phyloP scores from a whole-genome alignment of 1,140 invertebrate species.

The Drosophila quadrilineata region DNA sequence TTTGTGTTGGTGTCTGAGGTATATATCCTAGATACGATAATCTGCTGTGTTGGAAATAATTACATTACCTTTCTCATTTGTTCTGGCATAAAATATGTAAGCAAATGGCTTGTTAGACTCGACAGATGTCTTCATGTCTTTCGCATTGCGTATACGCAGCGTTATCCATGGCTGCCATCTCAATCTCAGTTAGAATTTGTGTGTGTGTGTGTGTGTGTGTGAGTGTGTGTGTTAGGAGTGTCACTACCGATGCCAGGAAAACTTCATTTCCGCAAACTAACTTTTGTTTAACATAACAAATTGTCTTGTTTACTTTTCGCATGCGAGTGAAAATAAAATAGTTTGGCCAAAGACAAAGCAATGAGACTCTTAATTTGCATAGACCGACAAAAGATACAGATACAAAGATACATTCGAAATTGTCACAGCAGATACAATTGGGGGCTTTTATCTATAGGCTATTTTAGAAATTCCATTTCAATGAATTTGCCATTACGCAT shows the following conservation, averaged over 20 bases:
- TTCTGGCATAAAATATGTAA: slow-evolving; percentile 61
- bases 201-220: slow-evolving; percentile 31
- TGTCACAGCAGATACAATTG: neutral
- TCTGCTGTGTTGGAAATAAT: slow-evolving; percentile 45
- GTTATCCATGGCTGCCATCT: slow-evolving; percentile 12
- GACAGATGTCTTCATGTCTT: slow-evolving; percentile 16
- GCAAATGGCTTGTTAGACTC: slow-evolving; percentile 53
- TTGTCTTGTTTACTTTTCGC: slow-evolving; percentile 73
- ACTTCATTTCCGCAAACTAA: slow-evolving; percentile 79
- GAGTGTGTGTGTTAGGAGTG: slow-evolving; percentile 36
- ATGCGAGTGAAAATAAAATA: slow-evolving; percentile 55
- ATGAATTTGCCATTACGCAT: slow-evolving; percentile 42
- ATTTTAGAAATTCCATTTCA: slow-evolving; percentile 49
- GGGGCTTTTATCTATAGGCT: slow-evolving; percentile 13
- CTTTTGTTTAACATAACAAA: slow-evolving; percentile 78
- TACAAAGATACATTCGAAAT: neutral
- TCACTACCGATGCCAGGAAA: slow-evolving; percentile 63
- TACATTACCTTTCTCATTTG: slow-evolving; percentile 57
- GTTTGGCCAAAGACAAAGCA: slow-evolving; percentile 21
- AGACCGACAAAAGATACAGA: neutral
- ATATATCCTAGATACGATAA: slow-evolving; percentile 7
- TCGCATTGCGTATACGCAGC: slow-evolving; percentile 1
- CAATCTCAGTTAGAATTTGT: neutral
- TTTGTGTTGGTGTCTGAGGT: neutral
- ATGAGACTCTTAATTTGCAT: slow-evolving; percentile 48